Conservation (phyloP, 2,113 vertebrate species). For the Sturnira hondurensis region DNA sequence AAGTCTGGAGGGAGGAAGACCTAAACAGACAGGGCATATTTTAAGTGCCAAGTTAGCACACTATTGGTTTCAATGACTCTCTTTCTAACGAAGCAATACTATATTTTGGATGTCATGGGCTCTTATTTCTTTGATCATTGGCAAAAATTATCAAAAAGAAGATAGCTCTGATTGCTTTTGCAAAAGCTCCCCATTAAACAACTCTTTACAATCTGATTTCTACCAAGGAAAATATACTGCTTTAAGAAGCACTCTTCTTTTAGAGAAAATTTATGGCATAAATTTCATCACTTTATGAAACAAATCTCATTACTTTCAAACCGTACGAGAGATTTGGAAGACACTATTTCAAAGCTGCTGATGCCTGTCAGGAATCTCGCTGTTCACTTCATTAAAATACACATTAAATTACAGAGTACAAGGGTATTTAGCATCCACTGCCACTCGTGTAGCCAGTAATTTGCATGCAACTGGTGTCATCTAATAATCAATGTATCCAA, state of each 20-base stretch:
- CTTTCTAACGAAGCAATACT: neutral
- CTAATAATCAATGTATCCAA: slow-evolving; percentile 29
- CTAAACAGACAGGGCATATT: neutral
- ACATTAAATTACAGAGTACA: slow-evolving; percentile 54
- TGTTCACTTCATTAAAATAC: slow-evolving; percentile 71
- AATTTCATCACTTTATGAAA: slow-evolving; percentile 68
- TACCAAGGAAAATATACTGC: slow-evolving; percentile 34
- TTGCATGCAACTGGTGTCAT: neutral
- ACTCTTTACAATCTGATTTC: slow-evolving; percentile 57
- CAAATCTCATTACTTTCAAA: slow-evolving; percentile 71
- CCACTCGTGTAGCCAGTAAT: neutral
- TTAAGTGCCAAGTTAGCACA: neutral
- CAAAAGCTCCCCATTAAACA: slow-evolving; percentile 7
- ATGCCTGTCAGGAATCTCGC: slow-evolving; percentile 65
- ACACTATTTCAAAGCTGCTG: slow-evolving; percentile 67
- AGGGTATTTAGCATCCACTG: slow-evolving; percentile 36
- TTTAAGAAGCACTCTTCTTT: slow-evolving; percentile 46
- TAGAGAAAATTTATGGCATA: slow-evolving; percentile 72
- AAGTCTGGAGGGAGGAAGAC: neutral
- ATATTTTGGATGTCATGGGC: neutral
- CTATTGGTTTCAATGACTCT: neutral
- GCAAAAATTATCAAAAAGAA: slow-evolving; percentile 12
- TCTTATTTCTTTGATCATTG: slow-evolving; percentile 21
- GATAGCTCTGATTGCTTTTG: neutral
- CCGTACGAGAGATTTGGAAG: slow-evolving; percentile 57